phyloP scores from a whole-genome alignment of 2,888 invertebrate genomes.

The Agelastica alni region DNA sequence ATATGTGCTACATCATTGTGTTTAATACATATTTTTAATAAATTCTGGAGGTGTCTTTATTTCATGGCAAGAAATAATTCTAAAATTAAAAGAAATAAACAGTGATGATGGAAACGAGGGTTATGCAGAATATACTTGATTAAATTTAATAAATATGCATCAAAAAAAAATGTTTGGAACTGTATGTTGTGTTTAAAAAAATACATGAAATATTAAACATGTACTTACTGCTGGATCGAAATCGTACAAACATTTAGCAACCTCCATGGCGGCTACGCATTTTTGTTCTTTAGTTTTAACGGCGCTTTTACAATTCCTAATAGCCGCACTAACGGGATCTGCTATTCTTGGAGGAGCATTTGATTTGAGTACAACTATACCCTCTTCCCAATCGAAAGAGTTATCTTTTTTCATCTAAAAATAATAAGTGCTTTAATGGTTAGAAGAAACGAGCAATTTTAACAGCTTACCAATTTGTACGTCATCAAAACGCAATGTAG shows the following conservation, averaged over 20 bases:
- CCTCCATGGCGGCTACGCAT: conserved; percentile 59
- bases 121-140: no score
- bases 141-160: no score
- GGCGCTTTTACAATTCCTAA: conserved; percentile 60
- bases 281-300: conserved; percentile 53
- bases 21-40: no score
- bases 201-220: no score
- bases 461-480: conserved; percentile 59
- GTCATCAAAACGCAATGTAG: conserved; percentile 60
- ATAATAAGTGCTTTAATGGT: neutral
- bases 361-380: conserved; percentile 53
- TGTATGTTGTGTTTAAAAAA: no score
- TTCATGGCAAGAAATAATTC: conserved; percentile 1
- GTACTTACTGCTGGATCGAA: conserved; percentile 55
- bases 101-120: no score
- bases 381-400: conserved; percentile 58
- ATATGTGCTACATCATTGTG: neutral
- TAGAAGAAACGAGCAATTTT: neutral
- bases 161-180: no score
- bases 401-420: conserved; percentile 43
- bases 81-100: no score
- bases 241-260: conserved; percentile 60
- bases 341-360: conserved; percentile 56
- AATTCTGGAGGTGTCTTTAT: neutral
- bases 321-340: conserved; percentile 39